A percentile compares a stretch with the other conserved stretches of the same genome.
Evolutionary conservation across 2,888 invertebrate genomes (phyloP).

Genomic region (Andrena marginata): DNA sequence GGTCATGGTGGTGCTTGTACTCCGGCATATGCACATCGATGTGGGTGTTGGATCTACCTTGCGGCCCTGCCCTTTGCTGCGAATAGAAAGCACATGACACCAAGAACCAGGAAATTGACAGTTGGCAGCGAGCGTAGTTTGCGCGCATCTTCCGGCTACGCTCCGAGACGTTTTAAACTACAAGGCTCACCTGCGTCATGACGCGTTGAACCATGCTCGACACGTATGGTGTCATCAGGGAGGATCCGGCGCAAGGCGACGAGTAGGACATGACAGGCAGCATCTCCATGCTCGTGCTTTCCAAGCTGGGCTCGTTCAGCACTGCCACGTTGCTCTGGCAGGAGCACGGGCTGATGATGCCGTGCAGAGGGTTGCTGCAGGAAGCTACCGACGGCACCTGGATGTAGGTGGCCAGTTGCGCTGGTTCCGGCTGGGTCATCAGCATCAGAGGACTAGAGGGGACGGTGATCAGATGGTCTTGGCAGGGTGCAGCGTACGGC

Average conservation of each 20-base stretch:
- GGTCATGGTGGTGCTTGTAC: background rate
- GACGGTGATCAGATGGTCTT: constrained; percentile 5
- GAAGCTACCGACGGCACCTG: constrained; percentile 6
- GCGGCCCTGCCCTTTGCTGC: background rate
- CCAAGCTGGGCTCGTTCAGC: background rate
- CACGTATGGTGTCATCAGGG: background rate
- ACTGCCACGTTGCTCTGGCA: constrained; percentile 20
- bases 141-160: too few relatives aligned
- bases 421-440: background rate
- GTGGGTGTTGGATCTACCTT: background rate
- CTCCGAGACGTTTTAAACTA: too few relatives aligned
- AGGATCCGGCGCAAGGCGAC: background rate
- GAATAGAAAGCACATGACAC: background rate
- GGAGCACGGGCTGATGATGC: constrained; percentile 8
- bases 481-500: constrained; percentile 10
- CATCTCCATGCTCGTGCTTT: constrained; percentile 8
- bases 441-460: constrained; percentile 7
- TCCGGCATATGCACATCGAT: background rate
- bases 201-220: background rate
- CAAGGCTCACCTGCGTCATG: background rate
- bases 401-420: background rate
- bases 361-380: constrained; percentile 15
- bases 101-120: background rate
- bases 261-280: constrained; percentile 5
- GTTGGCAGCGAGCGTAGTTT: background rate